Evolutionary conservation across 2,888 invertebrate species (phyloP).

Genomic region (Latheticus oryzae): DNA sequence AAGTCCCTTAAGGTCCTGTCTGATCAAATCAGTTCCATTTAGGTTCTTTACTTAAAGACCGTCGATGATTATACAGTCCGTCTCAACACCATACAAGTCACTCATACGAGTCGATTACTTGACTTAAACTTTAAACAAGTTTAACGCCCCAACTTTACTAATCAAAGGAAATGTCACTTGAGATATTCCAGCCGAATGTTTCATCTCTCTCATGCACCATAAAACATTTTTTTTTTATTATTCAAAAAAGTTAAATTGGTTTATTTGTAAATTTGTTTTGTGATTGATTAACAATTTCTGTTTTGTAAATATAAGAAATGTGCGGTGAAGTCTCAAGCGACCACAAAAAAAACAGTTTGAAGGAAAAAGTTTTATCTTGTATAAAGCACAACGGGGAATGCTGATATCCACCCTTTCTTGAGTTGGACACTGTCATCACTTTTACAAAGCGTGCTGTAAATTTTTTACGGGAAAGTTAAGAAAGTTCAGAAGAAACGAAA

Average conservation of each 20-base stretch:
- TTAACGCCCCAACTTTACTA: constrained; percentile 28
- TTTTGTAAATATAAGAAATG: not conserved
- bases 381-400: constrained; percentile 10
- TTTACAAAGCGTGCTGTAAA: too few relatives aligned
- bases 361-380: constrained; percentile 11
- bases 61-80: constrained; percentile 18
- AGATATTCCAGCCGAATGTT: constrained; percentile 3
- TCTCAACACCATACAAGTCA: constrained; percentile 19
- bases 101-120: constrained; percentile 25
- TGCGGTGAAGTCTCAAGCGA: not conserved
- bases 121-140: too few relatives aligned
- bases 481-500: too few relatives aligned
- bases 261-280: constrained; percentile 6
- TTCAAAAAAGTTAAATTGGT: constrained; percentile 24
- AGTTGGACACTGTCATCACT: constrained; percentile 12
- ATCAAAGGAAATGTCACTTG: constrained; percentile 31
- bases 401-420: constrained; percentile 5
- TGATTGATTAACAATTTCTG: constrained; percentile 12
- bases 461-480: too few relatives aligned
- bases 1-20: constrained; percentile 10
- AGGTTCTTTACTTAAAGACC: constrained; percentile 11
- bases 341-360: not conserved
- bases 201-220: constrained; percentile 1
- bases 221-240: too few relatives aligned
- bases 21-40: constrained; percentile 24